Base-by-base conservation (phyloP, 2,113 vertebrate genomes). In the Onychostoma macrolepis region DNA sequence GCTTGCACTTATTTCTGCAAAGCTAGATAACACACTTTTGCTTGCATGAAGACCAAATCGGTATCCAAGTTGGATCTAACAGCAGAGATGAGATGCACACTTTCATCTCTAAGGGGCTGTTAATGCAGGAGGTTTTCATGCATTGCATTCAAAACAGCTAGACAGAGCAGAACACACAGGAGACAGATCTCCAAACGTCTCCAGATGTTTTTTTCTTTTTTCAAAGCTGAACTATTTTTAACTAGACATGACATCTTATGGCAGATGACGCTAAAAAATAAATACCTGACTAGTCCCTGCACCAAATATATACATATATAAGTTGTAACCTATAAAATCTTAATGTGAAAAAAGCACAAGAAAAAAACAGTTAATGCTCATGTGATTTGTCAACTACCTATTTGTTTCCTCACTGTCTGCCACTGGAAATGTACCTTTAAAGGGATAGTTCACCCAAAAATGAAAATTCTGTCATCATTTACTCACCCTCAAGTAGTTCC, bases 21-120 rank as follows among this genome's bases (percentile, higher is more conserved):
- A 74, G 71, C 71, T 74, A 43, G 71, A 43, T 74, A 21, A 74
- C 38, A 19, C 9, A 41, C 71, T 12, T 38, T 74, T 43, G 71
- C 24, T 74, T 74, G 71, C 24, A 74, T 74, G 38, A 74, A 43
- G 9, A 74, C 71, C 21, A 74, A 74, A 43, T 74, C 71, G n/a
- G 38, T 38, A n/a, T 41, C 38, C 71, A 74, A 74, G 24, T n/a
- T 43, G 9, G 71, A 63, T 63, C 61, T n/a, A 41, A 13, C 21
- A n/a, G 19, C 10, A 38, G 24, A 43, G 10, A 74, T 74, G 10
- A 74, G 36, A 43, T 13, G 12, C 24, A 45, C 11, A 0, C 41
- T 41, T 74, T 75, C 6, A 75, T 75, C 72, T 75, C 72, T 45
- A 26, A 75, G 72, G 72, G 38, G n/a, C 5, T 9, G 2, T 75